Percentiles rank a stretch among this genome's conserved stretches.
Evolutionary conservation across 2,113 vertebrate genomes (phyloP).

Genomic region (Stegastes partitus): DNA sequence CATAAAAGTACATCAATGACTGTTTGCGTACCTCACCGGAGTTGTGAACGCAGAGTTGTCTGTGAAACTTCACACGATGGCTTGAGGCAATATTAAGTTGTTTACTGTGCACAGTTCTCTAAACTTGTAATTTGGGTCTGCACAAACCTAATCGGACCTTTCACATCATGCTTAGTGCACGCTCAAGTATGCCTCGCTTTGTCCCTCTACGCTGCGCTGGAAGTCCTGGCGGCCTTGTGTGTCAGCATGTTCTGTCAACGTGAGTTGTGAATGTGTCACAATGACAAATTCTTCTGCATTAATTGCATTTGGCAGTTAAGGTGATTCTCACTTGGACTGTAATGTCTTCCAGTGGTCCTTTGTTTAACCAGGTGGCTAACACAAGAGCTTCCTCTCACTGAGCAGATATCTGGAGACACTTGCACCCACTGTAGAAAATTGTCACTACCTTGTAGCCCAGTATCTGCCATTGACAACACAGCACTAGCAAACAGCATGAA

Average conservation of each 20-base stretch:
- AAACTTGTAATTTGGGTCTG: not conserved
- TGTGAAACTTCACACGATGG: slow-evolving; percentile 7
- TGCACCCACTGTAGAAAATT: slow-evolving; percentile 63
- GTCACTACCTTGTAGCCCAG: slow-evolving; percentile 54
- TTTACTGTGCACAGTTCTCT: not conserved
- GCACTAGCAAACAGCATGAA: slow-evolving; percentile 62
- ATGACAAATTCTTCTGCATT: slow-evolving; percentile 61
- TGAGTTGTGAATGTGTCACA: slow-evolving; percentile 49
- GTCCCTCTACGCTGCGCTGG: slow-evolving; percentile 1
- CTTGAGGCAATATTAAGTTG: not conserved
- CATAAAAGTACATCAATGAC: slow-evolving; percentile 13
- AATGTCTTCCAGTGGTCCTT: slow-evolving; percentile 52
- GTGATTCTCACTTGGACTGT: slow-evolving; percentile 49
- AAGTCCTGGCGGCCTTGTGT: slow-evolving; percentile 38
- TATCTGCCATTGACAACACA: slow-evolving; percentile 50
- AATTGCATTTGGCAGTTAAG: slow-evolving; percentile 60
- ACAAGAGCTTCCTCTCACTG: slow-evolving; percentile 50
- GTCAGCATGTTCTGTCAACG: slow-evolving; percentile 21
- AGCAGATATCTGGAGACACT: slow-evolving; percentile 47
- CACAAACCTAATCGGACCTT: slow-evolving; percentile 1
- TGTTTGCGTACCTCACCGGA: slow-evolving; percentile 23
- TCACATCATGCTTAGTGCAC: not conserved
- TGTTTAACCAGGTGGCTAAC: slow-evolving; percentile 77
- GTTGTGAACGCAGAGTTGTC: slow-evolving; percentile 28
- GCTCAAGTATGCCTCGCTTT: not conserved